Conservation (phyloP, 2,797 vertebrate species). For the Botia kubotai region DNA sequence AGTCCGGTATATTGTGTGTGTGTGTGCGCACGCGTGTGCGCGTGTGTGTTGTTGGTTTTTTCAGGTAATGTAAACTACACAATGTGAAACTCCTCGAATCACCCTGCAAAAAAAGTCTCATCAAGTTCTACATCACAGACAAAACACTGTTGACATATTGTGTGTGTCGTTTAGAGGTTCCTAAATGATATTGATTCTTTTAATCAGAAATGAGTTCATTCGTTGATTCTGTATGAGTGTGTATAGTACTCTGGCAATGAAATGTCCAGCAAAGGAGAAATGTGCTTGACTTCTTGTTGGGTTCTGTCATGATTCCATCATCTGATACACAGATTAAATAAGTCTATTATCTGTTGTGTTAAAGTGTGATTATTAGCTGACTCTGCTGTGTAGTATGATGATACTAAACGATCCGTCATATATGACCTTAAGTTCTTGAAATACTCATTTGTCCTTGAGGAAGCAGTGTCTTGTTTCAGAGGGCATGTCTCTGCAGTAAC, state of each 20-base stretch:
- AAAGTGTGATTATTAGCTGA: constrained; percentile 16
- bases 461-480: neutral
- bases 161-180: neutral
- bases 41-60: neutral
- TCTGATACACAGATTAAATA: constrained; percentile 28
- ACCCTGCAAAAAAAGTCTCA: neutral
- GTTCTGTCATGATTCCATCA: constrained; percentile 29
- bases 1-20: neutral
- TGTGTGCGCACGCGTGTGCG: no score
- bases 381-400: neutral
- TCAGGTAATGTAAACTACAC: neutral
- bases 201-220: constrained; percentile 10
- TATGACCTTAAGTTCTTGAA: neutral
- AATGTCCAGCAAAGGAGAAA: constrained; percentile 5
- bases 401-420: neutral
- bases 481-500: neutral
- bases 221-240: constrained; percentile 14
- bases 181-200: constrained; percentile 35
- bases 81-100: neutral
- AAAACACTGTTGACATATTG: constrained; percentile 29
- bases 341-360: constrained; percentile 20
- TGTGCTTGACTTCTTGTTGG: constrained; percentile 24
- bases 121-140: neutral
- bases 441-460: neutral
- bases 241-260: constrained; percentile 14